phyloP scores from a whole-genome alignment of 2,797 vertebrate genomes.

The Sebastes nivosus region DNA sequence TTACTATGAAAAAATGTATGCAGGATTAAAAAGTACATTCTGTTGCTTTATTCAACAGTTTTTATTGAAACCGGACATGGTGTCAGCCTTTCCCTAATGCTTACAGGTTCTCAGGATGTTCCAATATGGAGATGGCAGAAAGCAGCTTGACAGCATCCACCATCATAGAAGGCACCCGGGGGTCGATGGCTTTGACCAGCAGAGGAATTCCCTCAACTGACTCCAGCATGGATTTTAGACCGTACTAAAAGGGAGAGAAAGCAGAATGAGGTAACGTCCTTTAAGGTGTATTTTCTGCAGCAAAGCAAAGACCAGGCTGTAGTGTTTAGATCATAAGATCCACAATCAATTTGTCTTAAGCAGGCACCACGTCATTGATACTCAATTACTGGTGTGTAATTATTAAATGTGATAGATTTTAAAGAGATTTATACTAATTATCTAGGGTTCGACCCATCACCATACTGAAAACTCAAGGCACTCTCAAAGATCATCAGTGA shows the following conservation, averaged over 20 bases:
- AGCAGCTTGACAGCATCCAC: constrained; percentile 90
- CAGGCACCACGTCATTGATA: neutral
- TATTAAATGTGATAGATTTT: neutral
- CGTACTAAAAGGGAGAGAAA: constrained; percentile 78
- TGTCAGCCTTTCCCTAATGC: constrained; percentile 9
- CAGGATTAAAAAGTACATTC: neutral
- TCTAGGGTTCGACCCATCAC: neutral
- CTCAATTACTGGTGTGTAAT: neutral
- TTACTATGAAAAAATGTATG: neutral
- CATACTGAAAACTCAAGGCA: neutral
- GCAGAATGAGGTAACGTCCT: neutral
- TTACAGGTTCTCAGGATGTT: constrained; percentile 88
- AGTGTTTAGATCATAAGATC: neutral
- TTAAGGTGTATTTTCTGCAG: neutral
- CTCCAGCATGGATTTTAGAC: constrained; percentile 90
- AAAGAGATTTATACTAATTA: neutral
- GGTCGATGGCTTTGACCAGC: constrained; percentile 89
- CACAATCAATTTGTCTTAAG: neutral
- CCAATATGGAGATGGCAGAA: constrained; percentile 92
- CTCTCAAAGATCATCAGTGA: neutral
- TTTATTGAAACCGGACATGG: neutral
- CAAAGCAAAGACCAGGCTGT: neutral
- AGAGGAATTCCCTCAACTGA: constrained; percentile 88
- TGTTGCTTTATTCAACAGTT: neutral
- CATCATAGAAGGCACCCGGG: constrained; percentile 90